Evolutionary conservation across 2,113 vertebrate species (phyloP), one percentile per base, ranked within the genome.

Genomic region (Urocitellus parryii): DNA sequence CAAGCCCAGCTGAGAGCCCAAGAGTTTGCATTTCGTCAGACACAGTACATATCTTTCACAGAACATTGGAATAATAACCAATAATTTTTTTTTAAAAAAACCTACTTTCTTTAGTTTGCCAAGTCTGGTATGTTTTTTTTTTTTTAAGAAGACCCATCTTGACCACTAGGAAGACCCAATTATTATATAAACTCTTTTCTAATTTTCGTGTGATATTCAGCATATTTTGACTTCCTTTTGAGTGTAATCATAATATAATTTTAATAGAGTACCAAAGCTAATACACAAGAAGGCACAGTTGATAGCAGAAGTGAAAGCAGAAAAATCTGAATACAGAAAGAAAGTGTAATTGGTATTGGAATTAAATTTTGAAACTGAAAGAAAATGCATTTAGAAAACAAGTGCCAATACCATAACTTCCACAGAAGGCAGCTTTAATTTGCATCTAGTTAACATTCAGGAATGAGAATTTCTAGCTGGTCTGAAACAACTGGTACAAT

Each of bases 1-100:
- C 95, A 96, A 94, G 91, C 95, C 88, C 95, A 96, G 95, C 89
- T 80, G 95, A 94, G 76, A 87, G 34, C 79, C 67, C 68, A 96
- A 27, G 79, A 80, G 34, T 68, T 96, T 95, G 34, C 83, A 37
- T 94, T 93, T 91, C 92, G 27, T 61, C 88, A 94, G 68, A 91
- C 48, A 81, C n/a, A 76, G n/a, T 87, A 82, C 81, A 89, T 76
- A 17, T 88, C 83, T 90, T 96, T 65, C 76, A 97, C 18, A 91
- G 87, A 95, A 67, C 29, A 82, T 29, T 6, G n/a, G 24, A 34
- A 79, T 77, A 94, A 88, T 95, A 25, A 87, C 82, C 42, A 73
- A 45, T 34, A 79, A n/a, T 72, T 92, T 81, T 92, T 81, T 83
- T 51, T 45, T 9, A 9, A 3, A 81, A 74, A 94, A 96, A 65